Percentiles rank a stretch among this genome's conserved stretches.
Conservation (phyloP, 64 coral and sea anemone species). For the Porites lutea region DNA sequence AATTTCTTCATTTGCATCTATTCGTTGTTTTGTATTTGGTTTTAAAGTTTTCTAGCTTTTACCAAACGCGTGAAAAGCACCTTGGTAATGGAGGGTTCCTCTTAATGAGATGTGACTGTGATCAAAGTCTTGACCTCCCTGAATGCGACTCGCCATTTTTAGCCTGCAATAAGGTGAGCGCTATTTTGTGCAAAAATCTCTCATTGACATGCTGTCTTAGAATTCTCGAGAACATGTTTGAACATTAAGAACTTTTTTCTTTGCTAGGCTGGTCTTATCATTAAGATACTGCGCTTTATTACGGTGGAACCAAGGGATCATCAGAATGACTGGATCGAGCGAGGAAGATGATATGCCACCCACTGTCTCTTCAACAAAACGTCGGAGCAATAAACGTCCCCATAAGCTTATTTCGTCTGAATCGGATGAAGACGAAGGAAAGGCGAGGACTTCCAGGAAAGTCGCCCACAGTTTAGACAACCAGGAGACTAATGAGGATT, state of each 20-base stretch:
- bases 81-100: too few relatives aligned
- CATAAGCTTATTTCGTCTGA: not conserved
- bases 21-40: not conserved
- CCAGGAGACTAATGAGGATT: not conserved
- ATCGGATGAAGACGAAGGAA: not conserved
- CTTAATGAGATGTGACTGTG: too few relatives aligned
- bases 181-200: not conserved
- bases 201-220: too few relatives aligned
- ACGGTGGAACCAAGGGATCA: too few relatives aligned
- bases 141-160: not conserved
- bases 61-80: not conserved
- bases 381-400: not conserved
- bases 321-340: conserved; percentile 16
- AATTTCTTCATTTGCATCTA: not conserved
- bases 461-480: not conserved
- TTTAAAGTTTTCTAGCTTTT: not conserved
- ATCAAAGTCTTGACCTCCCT: not conserved
- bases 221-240: too few relatives aligned
- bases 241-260: not conserved
- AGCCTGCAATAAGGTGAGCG: conserved; percentile 12
- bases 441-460: not conserved
- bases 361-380: conserved; percentile 9
- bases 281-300: not conserved
- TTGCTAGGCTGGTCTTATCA: not conserved
- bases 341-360: not conserved